Conservation (phyloP, 2,888 invertebrate genomes). For the Operophtera brumata region DNA sequence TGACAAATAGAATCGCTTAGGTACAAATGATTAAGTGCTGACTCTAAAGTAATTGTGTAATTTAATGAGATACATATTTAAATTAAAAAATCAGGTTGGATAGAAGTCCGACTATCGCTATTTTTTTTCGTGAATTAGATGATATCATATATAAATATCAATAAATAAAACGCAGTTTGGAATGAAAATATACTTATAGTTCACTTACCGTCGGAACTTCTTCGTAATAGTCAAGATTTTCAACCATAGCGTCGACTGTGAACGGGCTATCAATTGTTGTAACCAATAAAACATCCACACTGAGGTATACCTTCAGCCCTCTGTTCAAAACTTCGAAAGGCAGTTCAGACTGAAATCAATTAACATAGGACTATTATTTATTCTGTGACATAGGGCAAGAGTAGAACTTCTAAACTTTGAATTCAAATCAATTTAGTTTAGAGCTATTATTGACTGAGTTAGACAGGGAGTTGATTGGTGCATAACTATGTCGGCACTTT, state of each 20-base stretch:
- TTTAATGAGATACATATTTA: no score
- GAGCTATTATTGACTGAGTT: background rate
- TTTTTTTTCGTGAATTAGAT: no score
- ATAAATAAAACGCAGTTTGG: no score
- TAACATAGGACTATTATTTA: background rate
- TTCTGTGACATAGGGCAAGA: no score
- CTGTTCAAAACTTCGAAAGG: conserved; percentile 44
- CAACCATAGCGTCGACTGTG: conserved; percentile 37
- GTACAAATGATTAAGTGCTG: no score
- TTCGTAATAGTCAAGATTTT: conserved; percentile 45
- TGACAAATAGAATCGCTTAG: no score
- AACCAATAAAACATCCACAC: conserved; percentile 43
- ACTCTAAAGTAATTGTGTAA: no score
- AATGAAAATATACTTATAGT: no score
- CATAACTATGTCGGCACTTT: background rate
- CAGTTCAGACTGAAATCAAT: conserved; percentile 46
- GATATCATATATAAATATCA: no score
- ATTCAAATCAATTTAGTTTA: conserved; percentile 8
- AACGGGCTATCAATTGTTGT: conserved; percentile 41
- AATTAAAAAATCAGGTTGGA: no score
- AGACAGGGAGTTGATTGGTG: background rate
- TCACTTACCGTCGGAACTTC: conserved; percentile 33
- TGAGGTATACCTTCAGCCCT: conserved; percentile 43
- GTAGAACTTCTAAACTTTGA: conserved; percentile 7
- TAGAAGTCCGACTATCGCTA: no score